Evolutionary conservation across 2,888 invertebrate genomes (phyloP), one percentile per base, ranked within the genome.

Genomic region (Tetropium fuscum): DNA sequence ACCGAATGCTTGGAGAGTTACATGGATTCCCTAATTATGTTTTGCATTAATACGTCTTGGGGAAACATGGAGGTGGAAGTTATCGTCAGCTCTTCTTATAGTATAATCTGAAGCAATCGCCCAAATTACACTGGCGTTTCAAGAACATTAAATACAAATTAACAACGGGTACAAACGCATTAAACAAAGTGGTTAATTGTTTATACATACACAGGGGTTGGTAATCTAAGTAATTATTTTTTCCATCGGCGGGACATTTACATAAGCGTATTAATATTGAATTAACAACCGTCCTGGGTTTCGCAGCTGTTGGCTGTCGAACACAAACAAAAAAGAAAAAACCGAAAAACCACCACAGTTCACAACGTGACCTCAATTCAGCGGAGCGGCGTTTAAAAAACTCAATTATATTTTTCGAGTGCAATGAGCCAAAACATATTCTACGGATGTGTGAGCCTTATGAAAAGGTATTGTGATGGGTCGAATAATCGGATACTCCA

Each of bases 361-460:
- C 60, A 65, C 59, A 58, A 49, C 48, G 51, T 62, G 63, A 69
- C 72, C 76, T 77, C 74, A 75, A 76, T 77, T 74, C 68, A 66
- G 66, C 64, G 66, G 65, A 68, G 61, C 60, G 60, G 53, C 59
- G 55, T 55, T 74, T 73, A 71, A 76, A 80, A 76, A 77, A 73
- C 69, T 65, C 72, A 75, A 75, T 76, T 72, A 76, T 73, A 80
- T 79, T 80, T 80, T 80, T 77, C 76, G 73, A 66, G 77, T 75
- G 80, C 80, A 80, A 80, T 80, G 80, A 80, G 80, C 79, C 81
- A 78, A 76, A 78, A 77, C 79, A 80, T 80, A 78, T 79, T 80
- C 78, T 78, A 77, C 78, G 78, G 76, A 74, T 77, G 74, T 73
- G 71, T 79, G 78, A 74, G 71, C 74, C 74, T 72, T 70, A 71